These are phyloP conservation scores for Diglossa cyanea DNA, from an alignment of 2,797 vertebrate species.

Conservation along the genomic window DNA sequence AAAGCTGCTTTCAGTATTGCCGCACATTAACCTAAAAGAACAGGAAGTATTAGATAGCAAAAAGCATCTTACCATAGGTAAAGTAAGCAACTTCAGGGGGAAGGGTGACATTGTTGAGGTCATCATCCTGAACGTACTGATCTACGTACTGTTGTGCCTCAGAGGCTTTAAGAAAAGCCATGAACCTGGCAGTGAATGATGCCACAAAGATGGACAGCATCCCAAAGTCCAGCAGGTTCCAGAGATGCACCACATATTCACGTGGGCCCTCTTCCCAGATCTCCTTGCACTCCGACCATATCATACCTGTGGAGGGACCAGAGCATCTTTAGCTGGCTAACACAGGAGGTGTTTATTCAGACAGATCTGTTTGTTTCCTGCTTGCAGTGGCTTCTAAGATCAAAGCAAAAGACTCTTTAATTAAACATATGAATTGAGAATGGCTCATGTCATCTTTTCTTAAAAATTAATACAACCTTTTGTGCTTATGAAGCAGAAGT, in stretches of 20 bases:
- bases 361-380: neutral
- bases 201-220: constrained; percentile 97
- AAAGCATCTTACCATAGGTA: constrained; percentile 85
- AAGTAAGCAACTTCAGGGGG: constrained; percentile 95
- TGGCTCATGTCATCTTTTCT: rapidly evolving
- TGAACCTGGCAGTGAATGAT: constrained; percentile 93
- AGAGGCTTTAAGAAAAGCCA: constrained; percentile 94
- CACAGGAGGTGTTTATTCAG: neutral
- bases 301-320: constrained; percentile 81
- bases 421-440: neutral
- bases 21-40: neutral
- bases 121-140: constrained; percentile 84
- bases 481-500: neutral
- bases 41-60: neutral
- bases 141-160: constrained; percentile 95
- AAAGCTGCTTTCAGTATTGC: neutral
- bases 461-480: neutral
- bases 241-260: constrained; percentile 92
- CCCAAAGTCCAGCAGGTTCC: constrained; percentile 95
- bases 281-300: constrained; percentile 97
- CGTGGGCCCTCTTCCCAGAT: constrained; percentile 94
- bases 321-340: neutral
- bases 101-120: constrained; percentile 87
- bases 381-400: neutral
- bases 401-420: neutral